phyloP scores from a whole-genome alignment of 92 coral and sea anemone species.

The Porites cylindrica region DNA sequence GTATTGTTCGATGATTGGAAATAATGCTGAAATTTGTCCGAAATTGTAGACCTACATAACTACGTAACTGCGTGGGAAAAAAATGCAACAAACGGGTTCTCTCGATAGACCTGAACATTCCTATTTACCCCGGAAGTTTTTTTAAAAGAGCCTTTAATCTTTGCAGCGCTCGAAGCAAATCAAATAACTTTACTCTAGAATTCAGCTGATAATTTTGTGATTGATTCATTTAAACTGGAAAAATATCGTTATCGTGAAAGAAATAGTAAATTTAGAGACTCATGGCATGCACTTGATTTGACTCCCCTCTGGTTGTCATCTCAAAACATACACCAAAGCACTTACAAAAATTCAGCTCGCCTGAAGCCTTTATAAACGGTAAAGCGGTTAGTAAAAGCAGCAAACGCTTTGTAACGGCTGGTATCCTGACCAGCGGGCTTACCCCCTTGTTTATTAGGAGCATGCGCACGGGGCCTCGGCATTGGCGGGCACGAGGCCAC shows the following conservation, averaged over 20 bases:
- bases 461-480: too few species aligned
- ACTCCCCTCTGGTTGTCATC: neutral
- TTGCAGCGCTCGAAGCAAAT: neutral
- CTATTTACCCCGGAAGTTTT: neutral
- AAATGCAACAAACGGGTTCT: neutral
- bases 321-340: neutral
- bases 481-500: too few species aligned
- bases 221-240: neutral
- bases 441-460: too few species aligned
- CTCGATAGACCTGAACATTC: neutral
- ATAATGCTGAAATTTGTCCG: too few species aligned
- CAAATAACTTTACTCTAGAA: neutral
- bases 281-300: neutral
- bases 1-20: too few species aligned
- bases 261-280: neutral
- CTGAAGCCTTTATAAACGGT: neutral
- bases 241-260: neutral
- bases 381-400: neutral
- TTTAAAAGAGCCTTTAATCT: neutral
- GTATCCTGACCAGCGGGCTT: too few species aligned
- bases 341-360: neutral
- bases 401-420: neutral
- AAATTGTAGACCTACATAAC: too few species aligned
- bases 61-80: neutral
- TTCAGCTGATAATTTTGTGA: neutral